Base-by-base conservation (phyloP, 2,113 vertebrate species). In the Neolamprologus modestus region DNA sequence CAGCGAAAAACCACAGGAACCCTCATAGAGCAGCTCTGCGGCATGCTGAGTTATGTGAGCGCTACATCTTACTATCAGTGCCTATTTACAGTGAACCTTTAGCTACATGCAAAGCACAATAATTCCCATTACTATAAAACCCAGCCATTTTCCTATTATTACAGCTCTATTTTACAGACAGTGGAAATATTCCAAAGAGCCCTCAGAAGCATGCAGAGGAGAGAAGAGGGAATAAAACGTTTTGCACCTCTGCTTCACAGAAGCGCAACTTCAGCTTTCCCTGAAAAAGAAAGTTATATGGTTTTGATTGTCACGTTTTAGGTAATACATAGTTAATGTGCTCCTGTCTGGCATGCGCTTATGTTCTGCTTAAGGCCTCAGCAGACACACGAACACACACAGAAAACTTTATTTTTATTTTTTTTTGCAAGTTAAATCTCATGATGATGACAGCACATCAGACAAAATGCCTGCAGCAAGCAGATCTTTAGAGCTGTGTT, bases 391-490 rank as follows among this genome's bases (percentile, higher is more conserved):
- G 17, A 59, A 82, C 63, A 71, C 82, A 63, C 37, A 42, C n/a
- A 68, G 12, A 45, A 26, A 76, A 76, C 68, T 47, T 76, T 47
- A 45, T 26, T 10, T 66, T n/a, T 61, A 3, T 6, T 42, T 14
- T 37, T 8, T 4, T 21, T 79, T 42, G 21, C 71, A 26, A 79
- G 71, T 83, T 71, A 45, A 55, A 83, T 81, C 24, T 83, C 76
- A 31, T 50, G 84, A 78, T 35, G 57, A 76, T 57, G 66, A 90
- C 26, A 76, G 73, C 81, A 81, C 86, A 92, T 90, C 93, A 68
- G 80, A 84, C 91, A 88, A 11, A 81, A 89, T 88, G 87, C 81
- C 92, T 59, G 85, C 84, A 91, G 87, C 88, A 55, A 86, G 26
- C 84, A 31, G 24, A 5, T n/a, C 63, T 86, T 21, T 78, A 54